These are phyloP conservation scores for Aplysina aerophoba DNA, from an alignment of 37 sponge, comb jelly and placozoan species.

Conservation along the genomic window DNA sequence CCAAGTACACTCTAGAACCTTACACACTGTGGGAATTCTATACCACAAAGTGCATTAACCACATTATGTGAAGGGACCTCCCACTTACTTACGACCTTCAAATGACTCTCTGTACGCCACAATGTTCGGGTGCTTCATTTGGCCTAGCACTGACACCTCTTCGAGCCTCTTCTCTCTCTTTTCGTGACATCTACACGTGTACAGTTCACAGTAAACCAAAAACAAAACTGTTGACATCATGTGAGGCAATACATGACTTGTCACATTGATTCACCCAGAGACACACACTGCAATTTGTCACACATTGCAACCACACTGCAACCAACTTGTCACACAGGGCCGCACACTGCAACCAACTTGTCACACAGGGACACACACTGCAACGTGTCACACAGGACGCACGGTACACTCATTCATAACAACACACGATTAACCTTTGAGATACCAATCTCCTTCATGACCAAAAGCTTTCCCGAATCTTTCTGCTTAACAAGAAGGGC, in stretches of 20 bases:
- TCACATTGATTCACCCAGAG: too few relatives aligned
- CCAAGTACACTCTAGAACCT: too few relatives aligned
- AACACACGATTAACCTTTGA: conserved; percentile 89
- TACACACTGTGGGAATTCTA: too few relatives aligned
- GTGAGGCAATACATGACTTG: too few relatives aligned
- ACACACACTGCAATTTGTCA: background rate
- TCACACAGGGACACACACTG: too few relatives aligned
- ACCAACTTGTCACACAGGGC: background rate
- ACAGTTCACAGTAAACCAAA: too few relatives aligned
- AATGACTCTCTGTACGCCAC: conserved; percentile 94
- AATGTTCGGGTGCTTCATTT: conserved; percentile 98
- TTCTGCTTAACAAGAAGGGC: conserved; percentile 87
- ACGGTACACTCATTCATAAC: too few relatives aligned
- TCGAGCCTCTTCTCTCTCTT: conserved; percentile 89
- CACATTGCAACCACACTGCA: background rate
- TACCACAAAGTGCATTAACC: too few relatives aligned
- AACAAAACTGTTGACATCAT: too few relatives aligned
- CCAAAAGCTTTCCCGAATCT: conserved; percentile 75
- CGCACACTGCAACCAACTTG: conserved; percentile 11
- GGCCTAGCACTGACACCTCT: conserved; percentile 86
- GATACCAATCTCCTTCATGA: conserved; percentile 92
- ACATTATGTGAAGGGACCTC: background rate
- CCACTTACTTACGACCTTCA: conserved; percentile 78
- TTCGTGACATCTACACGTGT: conserved; percentile 67
- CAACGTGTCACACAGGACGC: too few relatives aligned